Conservation (phyloP, 2,797 vertebrate species). For the Myotis planiceps region DNA sequence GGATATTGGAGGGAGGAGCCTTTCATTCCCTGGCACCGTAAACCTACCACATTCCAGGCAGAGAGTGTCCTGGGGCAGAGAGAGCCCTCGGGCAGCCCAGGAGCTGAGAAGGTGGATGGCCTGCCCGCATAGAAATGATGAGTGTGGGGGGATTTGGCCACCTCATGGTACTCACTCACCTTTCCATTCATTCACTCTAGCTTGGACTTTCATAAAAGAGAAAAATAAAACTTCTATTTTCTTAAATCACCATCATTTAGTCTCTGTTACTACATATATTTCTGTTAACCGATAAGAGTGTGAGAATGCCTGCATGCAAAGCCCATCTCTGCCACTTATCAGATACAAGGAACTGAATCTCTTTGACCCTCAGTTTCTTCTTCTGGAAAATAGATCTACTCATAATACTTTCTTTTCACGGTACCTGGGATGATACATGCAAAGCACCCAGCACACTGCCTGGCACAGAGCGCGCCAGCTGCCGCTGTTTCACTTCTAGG, state of each 20-base stretch:
- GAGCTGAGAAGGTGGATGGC: background rate
- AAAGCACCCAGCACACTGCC: background rate
- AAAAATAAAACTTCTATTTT: conserved; percentile 1
- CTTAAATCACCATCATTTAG: background rate
- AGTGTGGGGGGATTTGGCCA: background rate
- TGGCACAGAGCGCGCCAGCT: background rate
- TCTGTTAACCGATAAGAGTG: background rate
- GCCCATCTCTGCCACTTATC: background rate
- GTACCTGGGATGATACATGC: background rate
- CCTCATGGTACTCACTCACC: background rate
- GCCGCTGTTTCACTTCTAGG: background rate
- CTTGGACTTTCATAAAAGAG: background rate
- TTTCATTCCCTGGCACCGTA: background rate
- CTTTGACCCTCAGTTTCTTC: background rate
- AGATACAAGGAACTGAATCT: background rate
- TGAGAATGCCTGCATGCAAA: background rate
- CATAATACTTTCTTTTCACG: background rate
- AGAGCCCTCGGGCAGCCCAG: background rate
- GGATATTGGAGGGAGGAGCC: background rate
- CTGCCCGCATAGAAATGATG: background rate
- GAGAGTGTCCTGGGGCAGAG: background rate
- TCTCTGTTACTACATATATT: background rate
- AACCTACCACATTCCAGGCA: background rate
- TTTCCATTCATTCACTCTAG: background rate
- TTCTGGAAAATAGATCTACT: background rate